Evolutionary conservation across 2,888 invertebrate genomes (phyloP), one percentile per base, ranked within the genome.

Genomic region (Phytoseiulus persimilis): DNA sequence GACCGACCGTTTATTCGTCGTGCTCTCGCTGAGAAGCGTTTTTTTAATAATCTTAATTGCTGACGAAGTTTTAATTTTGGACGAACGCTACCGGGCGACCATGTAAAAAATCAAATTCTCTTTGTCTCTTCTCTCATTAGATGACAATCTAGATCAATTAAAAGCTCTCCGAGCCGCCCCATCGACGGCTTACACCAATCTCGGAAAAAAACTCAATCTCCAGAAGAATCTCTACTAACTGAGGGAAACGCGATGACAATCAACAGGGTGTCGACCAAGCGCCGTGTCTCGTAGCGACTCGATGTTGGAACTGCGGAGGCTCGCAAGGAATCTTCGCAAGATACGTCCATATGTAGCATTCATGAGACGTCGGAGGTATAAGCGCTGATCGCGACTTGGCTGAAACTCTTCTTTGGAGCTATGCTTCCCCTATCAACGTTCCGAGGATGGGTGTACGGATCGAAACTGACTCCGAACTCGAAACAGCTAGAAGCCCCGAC

Each of bases 11-110:
- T 65, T 65, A 65, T 65, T 65, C 65, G 65, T 28, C 5, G 65
- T 23, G 65, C 18, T 65, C 65, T 65, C 65, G 65, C 18, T 65
- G 9, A 28, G 65, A 18, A 65, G 65, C 65, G 65, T 65, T 65
- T 65, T 65, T 65, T 65, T 65, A 65, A 65, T 65, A 65, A 65
- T 65, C 65, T 65, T 65, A 65, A 65, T 65, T 65, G 65, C 65
- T 65, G 65, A 65, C 65, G 65, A 65, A 3, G 65, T 65, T 65
- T 65, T 65, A 65, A 65, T 65, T 65, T 65, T 65, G 65, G 28
- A 18, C 28, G 65, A 65, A 65, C 65, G 65, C 65, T 65, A 65
- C 65, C 65, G 28, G 28, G 65, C 65, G 65, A 65, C 65, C 65
- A 65, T 65, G 18, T 65, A 65, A 65, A 65, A 65, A 65, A 65